These are phyloP conservation scores for Lycaon pictus DNA, from an alignment of 2,113 vertebrate species.

Conservation along the genomic window DNA sequence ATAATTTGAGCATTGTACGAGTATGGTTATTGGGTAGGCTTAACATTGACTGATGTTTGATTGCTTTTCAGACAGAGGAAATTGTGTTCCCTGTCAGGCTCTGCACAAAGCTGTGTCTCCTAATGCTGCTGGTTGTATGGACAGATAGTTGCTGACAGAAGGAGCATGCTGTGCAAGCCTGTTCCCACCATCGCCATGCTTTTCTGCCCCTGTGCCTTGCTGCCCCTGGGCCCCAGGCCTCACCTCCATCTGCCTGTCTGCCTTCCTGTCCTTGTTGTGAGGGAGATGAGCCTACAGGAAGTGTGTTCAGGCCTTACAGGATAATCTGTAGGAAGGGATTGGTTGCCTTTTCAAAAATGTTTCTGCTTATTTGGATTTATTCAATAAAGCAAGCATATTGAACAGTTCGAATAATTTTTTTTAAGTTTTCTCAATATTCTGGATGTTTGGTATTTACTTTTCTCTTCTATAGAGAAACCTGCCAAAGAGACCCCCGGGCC, in stretches of 20 bases:
- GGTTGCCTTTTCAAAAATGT: neutral
- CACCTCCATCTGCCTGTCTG: accelerated
- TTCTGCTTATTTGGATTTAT: neutral
- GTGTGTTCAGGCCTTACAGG: neutral
- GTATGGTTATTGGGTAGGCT: neutral
- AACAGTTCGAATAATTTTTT: neutral
- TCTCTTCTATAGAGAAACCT: constrained; percentile 48
- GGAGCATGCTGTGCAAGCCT: neutral
- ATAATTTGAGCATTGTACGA: neutral
- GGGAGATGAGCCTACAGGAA: neutral
- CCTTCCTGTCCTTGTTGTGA: neutral
- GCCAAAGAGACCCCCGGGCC: constrained; percentile 33
- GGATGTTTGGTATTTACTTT: neutral
- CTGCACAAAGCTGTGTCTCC: neutral
- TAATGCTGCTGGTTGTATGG: neutral
- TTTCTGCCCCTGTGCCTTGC: accelerated
- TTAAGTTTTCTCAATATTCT: neutral
- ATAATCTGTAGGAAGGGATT: neutral
- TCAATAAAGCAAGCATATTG: neutral
- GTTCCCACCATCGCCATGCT: accelerated
- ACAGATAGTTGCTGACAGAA: neutral
- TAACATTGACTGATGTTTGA: neutral
- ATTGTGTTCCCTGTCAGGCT: neutral
- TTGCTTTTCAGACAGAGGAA: neutral
- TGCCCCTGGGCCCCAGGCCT: accelerated